Evolutionary conservation across 2,113 vertebrate species (phyloP), one percentile per base, ranked within the genome.

Genomic region (Euleptes europaea): DNA sequence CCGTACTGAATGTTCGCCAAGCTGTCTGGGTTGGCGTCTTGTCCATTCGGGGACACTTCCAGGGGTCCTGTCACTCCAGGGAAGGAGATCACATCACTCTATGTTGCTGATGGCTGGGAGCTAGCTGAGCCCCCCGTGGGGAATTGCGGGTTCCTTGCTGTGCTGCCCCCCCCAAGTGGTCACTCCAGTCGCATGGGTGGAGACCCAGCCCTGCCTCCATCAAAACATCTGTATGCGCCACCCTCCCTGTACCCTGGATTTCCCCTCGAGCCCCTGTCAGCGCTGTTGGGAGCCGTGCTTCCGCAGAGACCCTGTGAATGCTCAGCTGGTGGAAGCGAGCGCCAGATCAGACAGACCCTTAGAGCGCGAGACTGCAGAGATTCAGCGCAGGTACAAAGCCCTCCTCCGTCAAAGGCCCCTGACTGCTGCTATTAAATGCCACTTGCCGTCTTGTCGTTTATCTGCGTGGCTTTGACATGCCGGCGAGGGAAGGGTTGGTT

Each of bases 11-110:
- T 10, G 38, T 5, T 40, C 26, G 12, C 91, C 89, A 91, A 92
- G 89, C 93, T 93, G 93, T 91, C 91, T 90, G 92, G 80, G 76
- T 93, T 92, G 93, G 93, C 94, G 91, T 87, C 33, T 88, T 90
- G 85, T 91, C 90, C 92, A 93, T 26, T 63, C 10, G 60, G 60
- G 60, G 60, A 7, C 60, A 28, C 26, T 26, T 57, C 21, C 21
- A 57, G 17, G 54, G 1, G 1, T 21, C 60, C 60, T 63, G 26
- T 28, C 60, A 63, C 60, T 23, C 60, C 26, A 63, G 6, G 60
- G n/a, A n/a, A n/a, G n/a, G n/a, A n/a, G n/a, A n/a, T n/a, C n/a
- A n/a, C n/a, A n/a, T n/a, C n/a, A n/a, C n/a, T 63, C 60, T 23
- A 28, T 11, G 23, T 23, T 63, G 60, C 26, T 63, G 26, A 63